These are phyloP conservation scores for Pseudorhombus dupliciocellatus DNA, from an alignment of 2,113 vertebrate genomes.

Conservation along the genomic window DNA sequence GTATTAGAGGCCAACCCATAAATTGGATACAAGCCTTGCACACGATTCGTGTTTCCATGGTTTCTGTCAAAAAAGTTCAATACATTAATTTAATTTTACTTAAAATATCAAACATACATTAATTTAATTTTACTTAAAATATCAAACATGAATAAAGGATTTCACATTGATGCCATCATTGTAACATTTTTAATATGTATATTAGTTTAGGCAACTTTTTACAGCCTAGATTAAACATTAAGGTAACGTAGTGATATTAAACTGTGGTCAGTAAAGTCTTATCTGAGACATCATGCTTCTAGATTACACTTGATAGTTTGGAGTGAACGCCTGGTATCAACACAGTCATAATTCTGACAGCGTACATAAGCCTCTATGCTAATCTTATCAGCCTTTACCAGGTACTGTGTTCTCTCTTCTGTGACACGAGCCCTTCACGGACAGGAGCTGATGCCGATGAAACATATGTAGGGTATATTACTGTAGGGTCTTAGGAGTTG, in stretches of 20 bases:
- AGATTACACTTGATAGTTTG: background rate
- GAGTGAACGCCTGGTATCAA: background rate
- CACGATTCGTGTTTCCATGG: too few species aligned
- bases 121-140: too few species aligned
- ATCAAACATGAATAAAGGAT: too few species aligned
- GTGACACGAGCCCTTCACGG: conserved; percentile 12
- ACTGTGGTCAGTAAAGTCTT: background rate
- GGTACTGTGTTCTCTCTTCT: background rate
- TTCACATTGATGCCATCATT: too few species aligned
- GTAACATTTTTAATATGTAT: too few species aligned
- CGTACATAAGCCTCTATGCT: background rate
- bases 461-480: conserved; percentile 12
- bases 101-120: too few species aligned
- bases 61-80: too few species aligned
- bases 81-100: too few species aligned
- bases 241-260: background rate
- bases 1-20: background rate
- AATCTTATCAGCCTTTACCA: background rate
- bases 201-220: too few species aligned
- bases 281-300: background rate
- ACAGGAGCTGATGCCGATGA: conserved; percentile 32
- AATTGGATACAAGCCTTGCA: background rate
- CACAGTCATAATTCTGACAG: background rate
- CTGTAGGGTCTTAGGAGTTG: conserved; percentile 36
- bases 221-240: background rate